Evolutionary conservation across 2,888 invertebrate species (phyloP).

Genomic region (Ernsta delagoae): DNA sequence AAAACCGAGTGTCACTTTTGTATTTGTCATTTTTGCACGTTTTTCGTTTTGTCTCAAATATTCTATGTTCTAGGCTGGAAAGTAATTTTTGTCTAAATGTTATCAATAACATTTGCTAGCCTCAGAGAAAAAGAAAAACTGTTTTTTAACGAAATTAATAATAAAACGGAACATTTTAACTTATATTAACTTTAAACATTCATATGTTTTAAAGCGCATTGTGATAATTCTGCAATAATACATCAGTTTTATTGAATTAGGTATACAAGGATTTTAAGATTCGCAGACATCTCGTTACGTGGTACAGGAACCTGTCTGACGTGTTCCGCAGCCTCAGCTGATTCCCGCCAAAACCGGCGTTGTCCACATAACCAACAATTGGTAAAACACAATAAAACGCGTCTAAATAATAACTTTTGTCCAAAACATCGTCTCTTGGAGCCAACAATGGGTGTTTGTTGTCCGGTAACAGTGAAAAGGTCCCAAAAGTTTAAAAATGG

Average conservation of each 20-base stretch:
- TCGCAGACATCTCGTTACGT: slow-evolving; percentile 25
- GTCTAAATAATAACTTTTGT: slow-evolving; percentile 32
- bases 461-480: slow-evolving; percentile 28
- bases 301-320: slow-evolving; percentile 42
- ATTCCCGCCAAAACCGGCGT: slow-evolving; percentile 53
- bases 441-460: slow-evolving; percentile 31
- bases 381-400: slow-evolving; percentile 31
- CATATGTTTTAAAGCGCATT: too few relatives aligned
- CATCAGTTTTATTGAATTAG: too few relatives aligned
- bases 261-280: neutral
- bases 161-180: neutral
- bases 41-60: slow-evolving; percentile 2
- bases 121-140: neutral
- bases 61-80: neutral
- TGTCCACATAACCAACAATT: slow-evolving; percentile 34
- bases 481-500: slow-evolving; percentile 26
- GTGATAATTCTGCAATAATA: too few relatives aligned
- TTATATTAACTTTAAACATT: neutral
- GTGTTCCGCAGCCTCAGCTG: slow-evolving; percentile 48
- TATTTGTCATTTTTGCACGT: too few relatives aligned
- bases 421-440: slow-evolving; percentile 31
- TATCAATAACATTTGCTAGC: neutral
- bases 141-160: neutral
- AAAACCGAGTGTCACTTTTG: neutral
- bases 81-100: neutral